phyloP scores from a whole-genome alignment of 2,113 vertebrate genomes.

The Sphyrna mokarran region DNA sequence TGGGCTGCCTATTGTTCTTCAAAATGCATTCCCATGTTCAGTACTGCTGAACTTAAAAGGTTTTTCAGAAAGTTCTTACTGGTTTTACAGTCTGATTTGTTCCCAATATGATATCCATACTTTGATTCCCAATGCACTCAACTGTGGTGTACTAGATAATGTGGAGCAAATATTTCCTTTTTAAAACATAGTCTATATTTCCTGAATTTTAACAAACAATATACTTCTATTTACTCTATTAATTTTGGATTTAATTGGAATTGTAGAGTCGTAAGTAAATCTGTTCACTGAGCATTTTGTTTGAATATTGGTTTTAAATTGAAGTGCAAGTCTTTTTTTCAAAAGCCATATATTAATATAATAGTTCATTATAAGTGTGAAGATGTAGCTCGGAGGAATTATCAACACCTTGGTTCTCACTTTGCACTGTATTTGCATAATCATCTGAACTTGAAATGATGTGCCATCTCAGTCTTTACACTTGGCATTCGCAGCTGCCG shows the following conservation, averaged over 20 bases:
- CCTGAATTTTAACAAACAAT: background rate
- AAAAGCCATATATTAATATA: background rate
- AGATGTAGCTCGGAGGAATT: background rate
- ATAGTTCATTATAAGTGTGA: background rate
- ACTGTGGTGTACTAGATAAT: background rate
- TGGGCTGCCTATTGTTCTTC: background rate
- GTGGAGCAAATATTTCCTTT: background rate
- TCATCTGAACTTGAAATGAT: background rate
- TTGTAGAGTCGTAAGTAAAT: background rate
- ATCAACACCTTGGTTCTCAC: constrained; percentile 1
- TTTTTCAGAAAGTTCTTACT: background rate
- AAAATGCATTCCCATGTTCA: background rate
- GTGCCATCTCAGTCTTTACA: background rate
- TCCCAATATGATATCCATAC: background rate
- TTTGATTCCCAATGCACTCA: background rate
- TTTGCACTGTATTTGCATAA: background rate
- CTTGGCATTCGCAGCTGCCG: background rate
- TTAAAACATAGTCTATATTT: background rate
- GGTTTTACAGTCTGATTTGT: background rate
- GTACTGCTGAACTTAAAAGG: background rate
- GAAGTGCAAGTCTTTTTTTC: background rate
- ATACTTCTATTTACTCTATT: background rate
- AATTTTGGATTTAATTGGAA: constrained; percentile 2
- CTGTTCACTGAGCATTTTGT: background rate
- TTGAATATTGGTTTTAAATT: background rate